Evolutionary conservation across 2,797 vertebrate genomes (phyloP), one percentile per base, ranked within the genome.

Genomic region (Momotus momota): DNA sequence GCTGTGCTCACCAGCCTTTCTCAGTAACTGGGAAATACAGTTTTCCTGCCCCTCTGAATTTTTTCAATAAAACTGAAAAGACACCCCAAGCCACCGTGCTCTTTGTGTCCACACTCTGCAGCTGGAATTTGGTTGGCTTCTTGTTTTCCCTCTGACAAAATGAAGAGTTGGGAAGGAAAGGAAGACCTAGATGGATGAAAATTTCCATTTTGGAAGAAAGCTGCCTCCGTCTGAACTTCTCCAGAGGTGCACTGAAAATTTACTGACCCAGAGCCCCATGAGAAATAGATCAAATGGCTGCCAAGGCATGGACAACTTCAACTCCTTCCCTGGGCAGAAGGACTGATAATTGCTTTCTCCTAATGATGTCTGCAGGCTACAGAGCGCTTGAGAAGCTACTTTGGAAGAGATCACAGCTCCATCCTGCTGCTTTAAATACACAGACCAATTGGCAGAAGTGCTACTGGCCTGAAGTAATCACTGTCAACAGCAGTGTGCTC

Each of bases 61-160:
- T 55, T 51, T 92, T 69, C 49, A 49, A 12, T 8, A 60, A 72
- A 87, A 29, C 18, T 0, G 0, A 78, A 52, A 58, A 38, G 18
- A 58, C 67, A 62, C 2, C 35, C 41, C 12, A 38, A 31, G 20
- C 26, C 64, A 35, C 31, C 0, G 0, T 1, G 0, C 31, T 1
- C 31, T 1, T 12, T 55, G 52, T 31, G 27, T 64, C 70, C n/a
- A 17, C 40, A 4, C 11, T 25, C 27, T 2, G 0, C 33, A 51
- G 31, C 6, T 3, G 3, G 80, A 35, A 60, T 67, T 64, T 16
- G 11, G 8, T 9, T 18, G 23, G 12, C 29, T 87, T 16, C 15
- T 72, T 65, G 43, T 40, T 20, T 9, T 5, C 14, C 20, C 18
- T n/a, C 54, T 52, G 26, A 19, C 18, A 84, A 81, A 81, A 49